Base-by-base conservation (phyloP, 1,140 invertebrate species). In the Argopecten irradians region DNA sequence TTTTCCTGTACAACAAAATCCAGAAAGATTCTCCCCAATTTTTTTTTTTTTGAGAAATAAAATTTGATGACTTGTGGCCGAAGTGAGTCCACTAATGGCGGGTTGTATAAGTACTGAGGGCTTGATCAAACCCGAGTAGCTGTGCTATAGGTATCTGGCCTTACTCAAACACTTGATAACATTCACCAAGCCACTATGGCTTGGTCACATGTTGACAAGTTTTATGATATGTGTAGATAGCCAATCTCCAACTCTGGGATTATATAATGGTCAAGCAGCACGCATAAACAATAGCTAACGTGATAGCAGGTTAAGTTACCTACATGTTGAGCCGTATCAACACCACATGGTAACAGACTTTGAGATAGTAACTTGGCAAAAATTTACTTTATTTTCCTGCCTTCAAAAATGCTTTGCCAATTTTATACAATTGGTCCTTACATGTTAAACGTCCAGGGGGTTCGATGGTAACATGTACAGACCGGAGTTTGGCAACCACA, bases 141-240 rank as follows among this genome's bases (percentile, higher is more conserved):
- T 71, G 55, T 71, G n/a, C 28, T 39, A n/a, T n/a, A 16, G n/a
- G 55, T 71, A 28, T 71, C 55, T n/a, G 16, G 55, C 55, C 55
- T 71, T 71, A 71, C 55, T 71, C 55, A 71, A 71, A 71, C 55
- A 71, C 55, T 71, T 71, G 55, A 71, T 71, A 71, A 71, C 55
- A 71, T 71, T 71, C 55, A 71, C 55, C 55, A 28, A 71, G 5
- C n/a, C 55, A 71, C 55, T n/a, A 71, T 28, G 55, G 3, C 55
- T 71, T 22, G 55, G 55, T 71, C 55, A 71, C 55, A 71, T 71
- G 55, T 71, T 71, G 55, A 71, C 55, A 71, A 71, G 55, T 71
- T 71, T 71, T 71, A 71, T 71, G 55, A 71, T 71, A 71, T 71
- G 55, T 28, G 22, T 71, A 71, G 55, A 71, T 71, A 71, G 55